These are phyloP conservation scores for Phrixothrix hirtus DNA, from an alignment of 2,888 invertebrate genomes.

Conservation along the genomic window DNA sequence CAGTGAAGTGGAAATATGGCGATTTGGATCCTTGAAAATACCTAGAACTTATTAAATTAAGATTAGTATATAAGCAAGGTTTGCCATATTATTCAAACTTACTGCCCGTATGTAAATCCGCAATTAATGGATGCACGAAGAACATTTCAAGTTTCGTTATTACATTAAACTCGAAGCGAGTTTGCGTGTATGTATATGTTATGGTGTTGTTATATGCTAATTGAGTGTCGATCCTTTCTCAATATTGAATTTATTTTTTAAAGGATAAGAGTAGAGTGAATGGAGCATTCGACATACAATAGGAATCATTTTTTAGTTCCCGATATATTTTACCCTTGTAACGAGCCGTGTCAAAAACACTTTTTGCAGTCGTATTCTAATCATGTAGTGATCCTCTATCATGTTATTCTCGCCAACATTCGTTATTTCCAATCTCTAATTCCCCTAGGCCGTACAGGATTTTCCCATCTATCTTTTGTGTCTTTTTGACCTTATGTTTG, in stretches of 20 bases:
- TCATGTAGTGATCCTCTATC: background rate
- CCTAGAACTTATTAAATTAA: conserved; percentile 10
- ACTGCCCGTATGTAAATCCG: conserved; percentile 3
- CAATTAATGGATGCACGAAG: background rate
- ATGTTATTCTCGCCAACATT: background rate
- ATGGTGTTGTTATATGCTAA: conserved; percentile 9
- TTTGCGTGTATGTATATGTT: background rate
- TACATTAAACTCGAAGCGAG: conserved; percentile 6
- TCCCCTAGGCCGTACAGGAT: background rate
- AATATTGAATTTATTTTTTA: background rate
- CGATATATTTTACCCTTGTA: no score
- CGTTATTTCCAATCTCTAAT: background rate
- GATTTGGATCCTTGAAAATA: no score
- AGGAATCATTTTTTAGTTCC: no score
- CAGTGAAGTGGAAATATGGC: no score
- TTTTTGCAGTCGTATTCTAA: background rate
- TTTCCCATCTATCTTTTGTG: background rate
- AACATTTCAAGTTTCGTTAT: conserved; percentile 1
- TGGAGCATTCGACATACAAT: no score
- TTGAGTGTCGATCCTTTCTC: background rate
- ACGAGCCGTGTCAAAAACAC: no score
- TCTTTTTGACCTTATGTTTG: background rate
- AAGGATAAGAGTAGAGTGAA: no score
- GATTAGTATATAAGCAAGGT: conserved; percentile 7
- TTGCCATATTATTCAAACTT: conserved; percentile 7